Evolutionary conservation across 2,888 invertebrate genomes (phyloP).

Genomic region (Taenaris catops): DNA sequence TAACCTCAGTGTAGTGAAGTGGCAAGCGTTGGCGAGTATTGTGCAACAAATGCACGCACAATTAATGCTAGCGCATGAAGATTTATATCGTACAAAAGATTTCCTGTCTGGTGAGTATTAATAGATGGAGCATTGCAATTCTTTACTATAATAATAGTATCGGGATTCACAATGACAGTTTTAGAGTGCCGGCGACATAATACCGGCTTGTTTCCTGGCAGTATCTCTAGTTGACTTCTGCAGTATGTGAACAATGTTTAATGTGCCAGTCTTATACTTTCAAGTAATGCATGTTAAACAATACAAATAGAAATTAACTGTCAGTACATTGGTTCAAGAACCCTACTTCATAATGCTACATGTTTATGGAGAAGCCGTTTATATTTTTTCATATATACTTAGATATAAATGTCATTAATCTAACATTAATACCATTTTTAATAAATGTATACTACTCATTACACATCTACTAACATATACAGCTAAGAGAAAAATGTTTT

Average conservation of each 20-base stretch:
- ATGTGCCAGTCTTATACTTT: slow-evolving; percentile 37
- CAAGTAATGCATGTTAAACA: slow-evolving; percentile 38
- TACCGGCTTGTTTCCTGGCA: slow-evolving; percentile 56
- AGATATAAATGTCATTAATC: too few species aligned
- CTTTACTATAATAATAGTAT: slow-evolving; percentile 57
- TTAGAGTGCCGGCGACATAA: slow-evolving; percentile 44
- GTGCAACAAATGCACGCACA: slow-evolving; percentile 53
- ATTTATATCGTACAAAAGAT: slow-evolving; percentile 74
- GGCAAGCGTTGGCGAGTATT: slow-evolving; percentile 52
- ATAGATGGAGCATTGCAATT: slow-evolving; percentile 59
- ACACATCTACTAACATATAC: too few species aligned
- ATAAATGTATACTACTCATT: too few species aligned
- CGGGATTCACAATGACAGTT: slow-evolving; percentile 56
- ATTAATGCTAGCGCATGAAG: slow-evolving; percentile 59
- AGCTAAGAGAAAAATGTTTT: too few species aligned
- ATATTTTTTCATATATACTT: too few species aligned
- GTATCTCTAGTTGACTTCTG: slow-evolving; percentile 56
- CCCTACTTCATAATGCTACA: too few species aligned
- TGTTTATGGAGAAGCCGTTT: too few species aligned
- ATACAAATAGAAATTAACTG: slow-evolving; percentile 67
- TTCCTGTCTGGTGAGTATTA: slow-evolving; percentile 71
- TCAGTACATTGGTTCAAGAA: too few species aligned
- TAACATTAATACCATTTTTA: too few species aligned
- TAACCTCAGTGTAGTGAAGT: slow-evolving; percentile 31
- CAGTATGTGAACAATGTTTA: slow-evolving; percentile 69